Evolutionary conservation across 2,888 invertebrate genomes (phyloP).

Genomic region (Girardia tigrina): DNA sequence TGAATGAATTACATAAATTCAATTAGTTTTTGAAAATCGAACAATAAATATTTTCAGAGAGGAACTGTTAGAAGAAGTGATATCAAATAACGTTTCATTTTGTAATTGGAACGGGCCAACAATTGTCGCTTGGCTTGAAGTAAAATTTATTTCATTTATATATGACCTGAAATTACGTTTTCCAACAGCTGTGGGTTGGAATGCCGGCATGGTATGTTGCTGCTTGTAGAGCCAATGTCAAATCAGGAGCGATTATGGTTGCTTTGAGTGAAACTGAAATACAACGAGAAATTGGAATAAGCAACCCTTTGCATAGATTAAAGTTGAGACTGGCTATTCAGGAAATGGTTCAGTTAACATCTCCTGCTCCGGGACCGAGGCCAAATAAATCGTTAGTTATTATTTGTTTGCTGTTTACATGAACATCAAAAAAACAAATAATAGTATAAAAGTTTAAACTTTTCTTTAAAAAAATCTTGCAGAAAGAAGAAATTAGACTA

Average conservation of each 20-base stretch:
- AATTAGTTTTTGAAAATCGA: no score
- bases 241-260: constrained; percentile 94
- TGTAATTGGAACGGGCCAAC: constrained; percentile 96
- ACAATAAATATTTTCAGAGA: no score
- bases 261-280: constrained; percentile 93
- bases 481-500: no score
- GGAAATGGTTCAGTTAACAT: constrained; percentile 91
- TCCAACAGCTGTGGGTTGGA: constrained; percentile 79
- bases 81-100: constrained; percentile 93
- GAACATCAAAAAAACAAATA: no score
- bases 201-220: constrained; percentile 94
- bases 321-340: constrained; percentile 77
- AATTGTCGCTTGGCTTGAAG: constrained; percentile 87
- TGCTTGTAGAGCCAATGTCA: constrained; percentile 89
- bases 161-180: neutral
- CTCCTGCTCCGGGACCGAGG: constrained; percentile 54
- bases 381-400: constrained; percentile 16
- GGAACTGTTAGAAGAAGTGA: constrained; percentile 82
- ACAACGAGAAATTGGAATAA: constrained; percentile 79
- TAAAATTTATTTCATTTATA: constrained; percentile 36
- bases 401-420: no score
- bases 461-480: no score
- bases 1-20: no score
- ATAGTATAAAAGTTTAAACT: no score
- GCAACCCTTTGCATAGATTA: constrained; percentile 68